Conservation (phyloP, 2,797 vertebrate species). For the Carduelis carduelis region DNA sequence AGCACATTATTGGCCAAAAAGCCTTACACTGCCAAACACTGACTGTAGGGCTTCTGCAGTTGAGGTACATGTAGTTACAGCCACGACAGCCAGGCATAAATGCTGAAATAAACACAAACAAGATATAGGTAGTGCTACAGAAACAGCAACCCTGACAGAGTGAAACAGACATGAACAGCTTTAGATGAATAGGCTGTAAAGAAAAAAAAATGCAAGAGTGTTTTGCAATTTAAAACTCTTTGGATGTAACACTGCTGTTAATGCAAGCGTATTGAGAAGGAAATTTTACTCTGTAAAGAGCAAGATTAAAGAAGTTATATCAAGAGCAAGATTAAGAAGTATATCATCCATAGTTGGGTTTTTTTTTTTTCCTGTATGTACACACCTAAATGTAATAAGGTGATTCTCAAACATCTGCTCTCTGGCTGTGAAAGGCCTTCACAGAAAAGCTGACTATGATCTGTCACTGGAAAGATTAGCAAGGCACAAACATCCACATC, state of each 20-base stretch:
- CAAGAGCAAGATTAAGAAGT: background rate
- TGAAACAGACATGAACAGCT: background rate
- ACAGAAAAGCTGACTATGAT: background rate
- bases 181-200: background rate
- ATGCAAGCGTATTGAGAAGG: background rate
- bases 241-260: background rate
- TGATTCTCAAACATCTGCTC: background rate
- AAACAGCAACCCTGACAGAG: background rate
- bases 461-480: background rate
- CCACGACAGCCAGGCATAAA: background rate
- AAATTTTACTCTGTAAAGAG: background rate
- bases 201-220: background rate
- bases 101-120: background rate
- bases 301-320: background rate
- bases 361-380: background rate
- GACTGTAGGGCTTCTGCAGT: background rate
- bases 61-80: background rate
- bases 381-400: background rate
- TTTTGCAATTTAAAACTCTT: background rate
- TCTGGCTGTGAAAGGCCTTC: background rate
- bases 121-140: background rate
- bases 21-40: background rate
- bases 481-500: background rate
- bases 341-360: accelerated
- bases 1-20: background rate